Percentiles rank a stretch among this genome's conserved stretches.
phyloP scores from a whole-genome alignment of 2,113 vertebrate genomes.

The Aix galericulata region DNA sequence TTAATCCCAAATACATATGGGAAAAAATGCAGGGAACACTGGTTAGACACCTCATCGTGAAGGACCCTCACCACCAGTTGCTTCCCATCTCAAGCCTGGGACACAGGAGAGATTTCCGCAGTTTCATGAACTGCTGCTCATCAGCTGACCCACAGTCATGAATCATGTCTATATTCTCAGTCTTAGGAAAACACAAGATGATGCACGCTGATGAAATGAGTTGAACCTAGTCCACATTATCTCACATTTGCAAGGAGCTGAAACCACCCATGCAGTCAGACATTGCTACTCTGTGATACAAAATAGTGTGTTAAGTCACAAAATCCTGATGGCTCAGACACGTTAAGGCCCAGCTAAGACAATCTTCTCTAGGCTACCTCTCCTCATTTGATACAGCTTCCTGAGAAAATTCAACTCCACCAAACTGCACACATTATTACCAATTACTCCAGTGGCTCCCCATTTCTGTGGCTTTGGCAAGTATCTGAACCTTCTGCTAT shows the following conservation, averaged over 20 bases:
- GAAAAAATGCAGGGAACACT: neutral
- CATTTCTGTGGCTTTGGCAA: neutral
- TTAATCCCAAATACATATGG: neutral
- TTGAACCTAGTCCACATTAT: neutral
- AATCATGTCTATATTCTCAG: neutral
- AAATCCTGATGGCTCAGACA: neutral
- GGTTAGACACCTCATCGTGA: neutral
- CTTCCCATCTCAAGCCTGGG: neutral
- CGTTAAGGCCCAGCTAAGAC: neutral
- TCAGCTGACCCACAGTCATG: neutral
- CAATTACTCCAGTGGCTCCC: neutral
- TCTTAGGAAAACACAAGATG: neutral
- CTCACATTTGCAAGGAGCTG: neutral
- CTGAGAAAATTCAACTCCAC: neutral
- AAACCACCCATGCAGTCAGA: neutral
- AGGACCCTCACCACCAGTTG: neutral
- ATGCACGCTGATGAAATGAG: neutral
- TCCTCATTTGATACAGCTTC: neutral
- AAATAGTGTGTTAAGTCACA: fast-evolving
- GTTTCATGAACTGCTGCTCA: neutral
- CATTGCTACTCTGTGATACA: neutral
- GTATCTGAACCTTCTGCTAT: neutral
- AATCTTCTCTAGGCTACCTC: neutral
- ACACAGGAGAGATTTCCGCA: neutral
- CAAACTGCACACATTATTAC: neutral